phyloP scores from a whole-genome alignment of 2,797 vertebrate genomes.

The Hemitrygon akajei region DNA sequence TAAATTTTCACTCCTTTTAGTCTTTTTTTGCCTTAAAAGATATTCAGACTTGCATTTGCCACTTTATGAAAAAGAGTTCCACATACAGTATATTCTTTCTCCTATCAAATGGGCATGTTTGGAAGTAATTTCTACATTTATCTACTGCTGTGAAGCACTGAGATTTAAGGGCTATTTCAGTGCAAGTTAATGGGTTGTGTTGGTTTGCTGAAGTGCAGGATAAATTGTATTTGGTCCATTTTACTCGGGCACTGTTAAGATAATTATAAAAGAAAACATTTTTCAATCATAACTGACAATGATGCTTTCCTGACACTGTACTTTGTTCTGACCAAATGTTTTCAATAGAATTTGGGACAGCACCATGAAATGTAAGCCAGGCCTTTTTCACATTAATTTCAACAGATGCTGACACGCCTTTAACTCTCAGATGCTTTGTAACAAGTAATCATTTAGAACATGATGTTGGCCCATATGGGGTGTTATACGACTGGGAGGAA shows the following conservation, averaged over 20 bases:
- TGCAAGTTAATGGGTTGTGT: not conserved
- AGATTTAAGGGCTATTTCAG: not conserved
- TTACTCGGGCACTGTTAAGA: not conserved
- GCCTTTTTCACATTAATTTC: not conserved
- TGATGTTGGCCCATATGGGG: not conserved
- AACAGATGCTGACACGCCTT: not conserved
- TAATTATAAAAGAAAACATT: not conserved
- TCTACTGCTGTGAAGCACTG: too few species aligned
- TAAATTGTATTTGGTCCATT: not conserved
- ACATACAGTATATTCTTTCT: too few species aligned
- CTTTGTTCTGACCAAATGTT: not conserved
- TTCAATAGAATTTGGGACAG: not conserved
- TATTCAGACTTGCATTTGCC: too few species aligned
- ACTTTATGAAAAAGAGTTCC: too few species aligned
- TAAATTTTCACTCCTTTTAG: too few species aligned
- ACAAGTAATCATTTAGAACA: not conserved
- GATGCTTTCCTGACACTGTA: not conserved
- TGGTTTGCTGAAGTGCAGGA: not conserved
- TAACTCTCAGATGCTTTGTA: not conserved
- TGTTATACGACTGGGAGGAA: not conserved
- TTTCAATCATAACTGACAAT: too few species aligned
- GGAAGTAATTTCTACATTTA: too few species aligned
- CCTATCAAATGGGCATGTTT: too few species aligned
- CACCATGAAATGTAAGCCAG: not conserved
- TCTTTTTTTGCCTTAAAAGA: too few species aligned